Conservation (phyloP, 2,113 vertebrate genomes). For the Indicator indicator region DNA sequence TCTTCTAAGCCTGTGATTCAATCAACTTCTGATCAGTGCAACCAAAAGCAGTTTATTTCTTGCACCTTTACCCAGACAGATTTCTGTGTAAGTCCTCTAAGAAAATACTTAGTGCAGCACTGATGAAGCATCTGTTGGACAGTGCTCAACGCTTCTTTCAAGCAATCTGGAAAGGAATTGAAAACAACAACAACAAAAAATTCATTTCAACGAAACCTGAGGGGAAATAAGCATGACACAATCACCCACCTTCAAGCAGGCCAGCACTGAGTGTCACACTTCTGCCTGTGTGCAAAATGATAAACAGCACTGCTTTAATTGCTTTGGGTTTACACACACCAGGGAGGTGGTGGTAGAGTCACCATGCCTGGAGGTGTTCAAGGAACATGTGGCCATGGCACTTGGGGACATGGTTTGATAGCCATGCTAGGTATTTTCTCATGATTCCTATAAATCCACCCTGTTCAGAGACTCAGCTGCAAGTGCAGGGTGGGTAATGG, state of each 20-base stretch:
- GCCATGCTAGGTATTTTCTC: neutral
- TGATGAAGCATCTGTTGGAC: slow-evolving; percentile 6
- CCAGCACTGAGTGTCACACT: neutral
- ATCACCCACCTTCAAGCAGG: neutral
- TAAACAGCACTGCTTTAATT: neutral
- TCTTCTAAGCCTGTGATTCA: neutral
- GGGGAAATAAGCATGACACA: neutral
- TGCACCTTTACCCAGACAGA: neutral
- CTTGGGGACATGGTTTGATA: too few species aligned
- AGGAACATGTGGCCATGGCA: too few species aligned
- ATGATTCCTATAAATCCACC: neutral
- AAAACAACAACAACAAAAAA: neutral
- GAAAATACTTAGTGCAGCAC: neutral
- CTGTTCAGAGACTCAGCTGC: neutral
- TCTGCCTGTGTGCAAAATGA: neutral
- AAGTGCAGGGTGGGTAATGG: neutral
- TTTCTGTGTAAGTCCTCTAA: neutral
- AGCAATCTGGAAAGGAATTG: neutral
- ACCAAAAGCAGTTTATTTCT: neutral
- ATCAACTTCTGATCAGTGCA: neutral
- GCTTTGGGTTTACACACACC: neutral
- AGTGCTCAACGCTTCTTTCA: neutral
- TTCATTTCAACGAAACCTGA: neutral
- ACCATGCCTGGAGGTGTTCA: too few species aligned
- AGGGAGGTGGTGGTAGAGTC: neutral